A percentile compares a stretch with the other conserved stretches of the same genome.
Conservation (phyloP, 2,888 invertebrate species). For the Heteromurus nitidus region DNA sequence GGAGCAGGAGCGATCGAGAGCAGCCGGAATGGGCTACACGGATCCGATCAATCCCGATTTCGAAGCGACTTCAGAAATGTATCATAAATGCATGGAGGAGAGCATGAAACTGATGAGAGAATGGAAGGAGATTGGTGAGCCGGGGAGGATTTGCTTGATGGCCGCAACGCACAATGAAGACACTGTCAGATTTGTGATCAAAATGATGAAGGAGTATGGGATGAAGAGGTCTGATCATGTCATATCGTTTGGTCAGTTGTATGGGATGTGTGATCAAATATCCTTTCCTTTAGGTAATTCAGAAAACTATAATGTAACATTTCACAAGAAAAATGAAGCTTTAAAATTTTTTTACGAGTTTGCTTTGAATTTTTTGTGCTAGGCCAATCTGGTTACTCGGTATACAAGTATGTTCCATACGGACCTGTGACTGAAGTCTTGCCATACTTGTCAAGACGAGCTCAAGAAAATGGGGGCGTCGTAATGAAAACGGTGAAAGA, state of each 20-base stretch:
- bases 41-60: constrained; percentile 95
- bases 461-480: constrained; percentile 96
- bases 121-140: constrained; percentile 80
- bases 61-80: constrained; percentile 96
- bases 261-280: constrained; percentile 99
- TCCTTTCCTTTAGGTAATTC: constrained; percentile 94
- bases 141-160: constrained; percentile 92
- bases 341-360: no score
- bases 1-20: constrained; percentile 98
- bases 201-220: constrained; percentile 94
- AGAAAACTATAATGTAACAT: no score
- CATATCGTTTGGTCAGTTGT: constrained; percentile 98
- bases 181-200: constrained; percentile 95
- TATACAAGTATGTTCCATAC: constrained; percentile 99
- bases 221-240: constrained; percentile 94
- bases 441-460: constrained; percentile 97
- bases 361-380: no score
- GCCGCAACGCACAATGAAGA: constrained; percentile 99
- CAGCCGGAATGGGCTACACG: constrained; percentile 92
- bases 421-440: constrained; percentile 98
- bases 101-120: constrained; percentile 87
- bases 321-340: no score
- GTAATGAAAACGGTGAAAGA: constrained; percentile 95
- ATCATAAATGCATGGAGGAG: constrained; percentile 92
- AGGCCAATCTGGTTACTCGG: constrained; percentile 99